phyloP scores from a whole-genome alignment of 2,113 vertebrate genomes.

The Ornithorhynchus anatinus region DNA sequence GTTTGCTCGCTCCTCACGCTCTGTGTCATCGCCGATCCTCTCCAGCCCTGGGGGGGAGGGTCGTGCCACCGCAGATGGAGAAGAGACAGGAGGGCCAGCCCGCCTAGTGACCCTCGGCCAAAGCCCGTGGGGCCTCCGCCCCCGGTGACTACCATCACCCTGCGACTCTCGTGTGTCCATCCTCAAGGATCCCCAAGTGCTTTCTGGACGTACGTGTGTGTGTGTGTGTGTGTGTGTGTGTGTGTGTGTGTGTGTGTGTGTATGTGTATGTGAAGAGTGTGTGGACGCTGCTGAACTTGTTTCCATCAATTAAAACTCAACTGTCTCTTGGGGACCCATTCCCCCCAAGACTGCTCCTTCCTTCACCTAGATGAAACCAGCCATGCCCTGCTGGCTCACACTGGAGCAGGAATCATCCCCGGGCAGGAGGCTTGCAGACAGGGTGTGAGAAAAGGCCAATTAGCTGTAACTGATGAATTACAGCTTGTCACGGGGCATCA shows the following conservation, averaged over 20 bases:
- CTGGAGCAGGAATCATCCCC: too few species aligned
- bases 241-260: background rate
- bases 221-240: background rate
- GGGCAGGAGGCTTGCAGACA: background rate
- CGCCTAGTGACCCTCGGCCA: background rate
- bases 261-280: background rate
- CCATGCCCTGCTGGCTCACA: too few species aligned
- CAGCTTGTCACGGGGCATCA: slow-evolving; percentile 20
- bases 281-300: too few species aligned
- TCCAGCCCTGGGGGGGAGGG: background rate
- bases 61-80: background rate
- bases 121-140: background rate
- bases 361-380: too few species aligned
- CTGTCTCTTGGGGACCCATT: too few species aligned
- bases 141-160: too few species aligned
- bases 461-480: slow-evolving; percentile 37
- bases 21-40: background rate
- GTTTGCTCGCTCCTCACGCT: background rate
- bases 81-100: background rate
- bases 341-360: too few species aligned
- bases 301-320: too few species aligned
- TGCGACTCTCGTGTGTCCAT: too few species aligned
- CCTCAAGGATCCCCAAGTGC: too few species aligned
- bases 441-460: slow-evolving; percentile 3
- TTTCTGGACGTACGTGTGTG: background rate